phyloP scores from a whole-genome alignment of 1,140 invertebrate species.

The Zophobas atratus region DNA sequence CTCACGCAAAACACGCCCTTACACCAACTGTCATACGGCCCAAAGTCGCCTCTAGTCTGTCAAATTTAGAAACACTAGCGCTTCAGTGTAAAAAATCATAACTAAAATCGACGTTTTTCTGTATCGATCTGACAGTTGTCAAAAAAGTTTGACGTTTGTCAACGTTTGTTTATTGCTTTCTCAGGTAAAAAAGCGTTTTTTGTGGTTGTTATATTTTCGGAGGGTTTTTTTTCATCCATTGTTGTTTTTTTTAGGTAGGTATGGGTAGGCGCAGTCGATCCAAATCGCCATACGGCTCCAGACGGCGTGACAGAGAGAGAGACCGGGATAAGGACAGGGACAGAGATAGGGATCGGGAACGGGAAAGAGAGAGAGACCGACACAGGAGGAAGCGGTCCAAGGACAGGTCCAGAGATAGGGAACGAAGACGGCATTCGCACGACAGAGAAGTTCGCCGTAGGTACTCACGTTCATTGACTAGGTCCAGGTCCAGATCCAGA shows the following conservation, averaged over 20 bases:
- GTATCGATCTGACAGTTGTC: slow-evolving; percentile 59
- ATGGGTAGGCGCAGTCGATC: slow-evolving; percentile 67
- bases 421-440: slow-evolving; percentile 65
- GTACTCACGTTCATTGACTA: slow-evolving; percentile 67
- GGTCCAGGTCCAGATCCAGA: slow-evolving; percentile 70
- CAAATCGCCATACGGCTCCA: slow-evolving; percentile 61
- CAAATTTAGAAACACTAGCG: slow-evolving; percentile 61
- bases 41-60: neutral
- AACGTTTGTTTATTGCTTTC: slow-evolving; percentile 40
- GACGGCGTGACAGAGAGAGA: slow-evolving; percentile 63
- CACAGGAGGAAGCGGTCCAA: slow-evolving; percentile 72
- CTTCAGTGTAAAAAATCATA: slow-evolving; percentile 63
- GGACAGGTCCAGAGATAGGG: slow-evolving; percentile 70
- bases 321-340: slow-evolving; percentile 67
- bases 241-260: slow-evolving; percentile 48
- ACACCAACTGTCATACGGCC: neutral
- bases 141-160: slow-evolving; percentile 56
- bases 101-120: slow-evolving; percentile 65
- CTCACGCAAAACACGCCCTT: neutral
- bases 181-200: slow-evolving; percentile 61
- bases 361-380: slow-evolving; percentile 71
- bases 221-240: neutral
- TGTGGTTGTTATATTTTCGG: neutral
- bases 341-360: slow-evolving; percentile 68
- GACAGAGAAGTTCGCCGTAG: slow-evolving; percentile 70